Percentiles rank a stretch among this genome's conserved stretches.
phyloP scores from a whole-genome alignment of 2,113 vertebrate species.

The Cyprinodon tularosa region DNA sequence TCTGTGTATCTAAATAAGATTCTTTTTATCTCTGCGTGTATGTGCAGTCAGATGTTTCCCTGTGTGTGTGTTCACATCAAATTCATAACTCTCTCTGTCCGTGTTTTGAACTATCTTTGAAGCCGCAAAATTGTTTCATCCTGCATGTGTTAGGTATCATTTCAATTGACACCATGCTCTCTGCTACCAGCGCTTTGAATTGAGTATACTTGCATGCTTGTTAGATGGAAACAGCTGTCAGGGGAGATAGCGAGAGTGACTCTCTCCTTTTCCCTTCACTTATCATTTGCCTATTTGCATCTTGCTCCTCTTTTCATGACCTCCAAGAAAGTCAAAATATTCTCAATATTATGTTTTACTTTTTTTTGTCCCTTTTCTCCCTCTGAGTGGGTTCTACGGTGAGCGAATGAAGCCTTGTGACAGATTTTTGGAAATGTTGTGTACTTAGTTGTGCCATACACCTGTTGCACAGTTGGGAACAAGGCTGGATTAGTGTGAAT shows the following conservation, averaged over 20 bases:
- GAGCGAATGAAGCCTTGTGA: slow-evolving; percentile 18
- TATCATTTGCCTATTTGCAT: slow-evolving; percentile 65
- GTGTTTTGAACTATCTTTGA: slow-evolving; percentile 63
- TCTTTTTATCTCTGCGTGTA: slow-evolving; percentile 49
- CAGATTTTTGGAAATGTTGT: slow-evolving; percentile 33
- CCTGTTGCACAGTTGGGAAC: slow-evolving; percentile 45
- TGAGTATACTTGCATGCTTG: slow-evolving; percentile 66
- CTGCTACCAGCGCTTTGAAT: slow-evolving; percentile 56
- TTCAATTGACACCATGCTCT: slow-evolving; percentile 68
- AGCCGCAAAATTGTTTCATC: slow-evolving; percentile 61
- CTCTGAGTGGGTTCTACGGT: slow-evolving; percentile 8
- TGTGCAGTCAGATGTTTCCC: slow-evolving; percentile 16
- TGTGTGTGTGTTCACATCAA: slow-evolving; percentile 27
- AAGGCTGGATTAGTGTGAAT: slow-evolving; percentile 42
- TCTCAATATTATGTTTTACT: slow-evolving; percentile 14
- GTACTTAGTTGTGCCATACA: slow-evolving; percentile 37
- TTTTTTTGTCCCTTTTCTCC: not conserved
- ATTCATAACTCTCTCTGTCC: slow-evolving; percentile 43
- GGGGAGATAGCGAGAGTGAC: slow-evolving; percentile 64
- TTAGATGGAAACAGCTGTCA: slow-evolving; percentile 75
- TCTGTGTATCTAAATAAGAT: slow-evolving; percentile 32
- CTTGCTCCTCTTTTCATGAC: slow-evolving; percentile 56
- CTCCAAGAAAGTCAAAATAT: slow-evolving; percentile 64
- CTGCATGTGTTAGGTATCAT: slow-evolving; percentile 63
- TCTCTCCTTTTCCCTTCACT: slow-evolving; percentile 55